Conservation (phyloP, 2,113 vertebrate genomes). For the Carassius auratus region DNA sequence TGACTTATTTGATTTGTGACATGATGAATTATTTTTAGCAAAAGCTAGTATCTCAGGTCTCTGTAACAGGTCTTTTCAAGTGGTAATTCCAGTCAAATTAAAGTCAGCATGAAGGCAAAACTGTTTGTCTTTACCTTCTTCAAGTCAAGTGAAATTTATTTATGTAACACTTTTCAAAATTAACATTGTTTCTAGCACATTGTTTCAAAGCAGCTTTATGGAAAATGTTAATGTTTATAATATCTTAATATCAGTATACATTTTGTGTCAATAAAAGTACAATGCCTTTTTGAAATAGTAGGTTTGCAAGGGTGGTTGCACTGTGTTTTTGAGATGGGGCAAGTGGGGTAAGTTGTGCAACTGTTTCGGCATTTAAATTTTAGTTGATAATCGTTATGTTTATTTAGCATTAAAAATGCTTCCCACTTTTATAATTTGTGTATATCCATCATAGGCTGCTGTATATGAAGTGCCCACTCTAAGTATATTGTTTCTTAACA, state of each 20-base stretch:
- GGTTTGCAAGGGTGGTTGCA: not conserved
- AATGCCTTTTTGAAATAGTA: too few relatives aligned
- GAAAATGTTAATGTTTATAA: too few relatives aligned
- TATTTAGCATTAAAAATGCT: not conserved
- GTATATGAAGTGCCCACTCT: not conserved
- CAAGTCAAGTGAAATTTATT: too few relatives aligned
- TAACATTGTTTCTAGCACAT: too few relatives aligned
- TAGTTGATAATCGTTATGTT: not conserved
- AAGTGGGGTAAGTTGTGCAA: not conserved
- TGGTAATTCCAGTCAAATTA: not conserved
- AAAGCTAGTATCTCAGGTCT: not conserved
- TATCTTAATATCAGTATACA: too few relatives aligned
- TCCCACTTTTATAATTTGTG: not conserved
- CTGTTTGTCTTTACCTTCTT: not conserved
- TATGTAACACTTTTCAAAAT: too few relatives aligned
- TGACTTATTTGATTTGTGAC: slow-evolving; percentile 1
- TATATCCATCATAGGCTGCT: not conserved
- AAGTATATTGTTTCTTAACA: not conserved
- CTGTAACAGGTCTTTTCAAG: not conserved
- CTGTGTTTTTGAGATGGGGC: not conserved
- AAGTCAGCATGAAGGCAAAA: not conserved
- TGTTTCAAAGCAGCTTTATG: too few relatives aligned
- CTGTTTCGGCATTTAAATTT: not conserved
- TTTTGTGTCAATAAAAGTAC: too few relatives aligned
- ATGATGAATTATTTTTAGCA: not conserved